These are phyloP conservation scores for Orchesellides sinensis DNA, from an alignment of 2,888 invertebrate genomes.

Conservation along the genomic window DNA sequence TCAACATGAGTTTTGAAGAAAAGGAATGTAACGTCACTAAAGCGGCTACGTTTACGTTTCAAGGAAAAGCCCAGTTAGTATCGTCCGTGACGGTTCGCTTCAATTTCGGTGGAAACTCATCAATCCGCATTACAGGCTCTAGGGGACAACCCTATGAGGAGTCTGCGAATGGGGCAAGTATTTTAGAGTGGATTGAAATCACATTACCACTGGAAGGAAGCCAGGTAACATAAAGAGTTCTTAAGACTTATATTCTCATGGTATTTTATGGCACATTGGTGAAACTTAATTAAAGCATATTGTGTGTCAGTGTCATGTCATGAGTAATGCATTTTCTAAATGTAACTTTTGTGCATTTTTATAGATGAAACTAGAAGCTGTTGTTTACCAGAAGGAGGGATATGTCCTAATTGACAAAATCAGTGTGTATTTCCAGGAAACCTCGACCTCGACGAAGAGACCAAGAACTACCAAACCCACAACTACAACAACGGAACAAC, in stretches of 20 bases:
- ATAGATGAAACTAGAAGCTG: conserved; percentile 35
- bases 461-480: neutral
- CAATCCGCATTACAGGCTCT: conserved; percentile 16
- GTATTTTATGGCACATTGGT: too few relatives aligned
- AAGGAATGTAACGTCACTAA: neutral
- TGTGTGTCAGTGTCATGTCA: too few relatives aligned
- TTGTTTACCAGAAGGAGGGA: conserved; percentile 7
- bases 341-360: neutral
- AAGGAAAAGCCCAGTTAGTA: neutral
- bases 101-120: conserved; percentile 51
- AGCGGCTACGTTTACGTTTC: conserved; percentile 11
- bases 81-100: conserved; percentile 11
- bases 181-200: neutral
- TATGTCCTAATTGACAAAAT: conserved; percentile 51
- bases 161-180: neutral
- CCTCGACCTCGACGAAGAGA: neutral
- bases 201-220: conserved; percentile 11
- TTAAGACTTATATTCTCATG: neutral
- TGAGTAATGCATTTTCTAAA: too few relatives aligned
- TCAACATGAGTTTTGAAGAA: conserved; percentile 6
- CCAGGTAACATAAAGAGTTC: neutral
- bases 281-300: too few relatives aligned
- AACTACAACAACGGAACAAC: conserved; percentile 11
- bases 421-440: conserved; percentile 18
- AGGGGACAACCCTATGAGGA: conserved; percentile 1